Conservation (phyloP, 2,797 vertebrate genomes). For the Morus bassanus region DNA sequence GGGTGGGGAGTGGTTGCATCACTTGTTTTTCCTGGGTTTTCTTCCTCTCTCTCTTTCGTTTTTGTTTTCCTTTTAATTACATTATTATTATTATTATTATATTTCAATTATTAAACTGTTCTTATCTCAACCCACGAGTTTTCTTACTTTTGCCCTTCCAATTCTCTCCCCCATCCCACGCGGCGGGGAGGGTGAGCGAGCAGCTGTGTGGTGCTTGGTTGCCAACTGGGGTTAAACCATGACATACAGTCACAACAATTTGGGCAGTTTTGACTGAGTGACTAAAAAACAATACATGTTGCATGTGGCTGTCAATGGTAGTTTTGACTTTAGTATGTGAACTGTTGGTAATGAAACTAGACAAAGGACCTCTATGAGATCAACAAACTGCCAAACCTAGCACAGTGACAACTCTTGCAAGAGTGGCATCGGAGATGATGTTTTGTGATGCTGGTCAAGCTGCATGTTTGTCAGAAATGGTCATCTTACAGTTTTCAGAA, state of each 20-base stretch:
- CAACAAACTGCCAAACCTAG: neutral
- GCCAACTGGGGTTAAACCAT: too few relatives aligned
- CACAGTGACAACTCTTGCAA: neutral
- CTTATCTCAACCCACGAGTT: too few relatives aligned
- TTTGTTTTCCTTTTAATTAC: too few relatives aligned
- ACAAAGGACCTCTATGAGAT: neutral
- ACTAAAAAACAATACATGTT: neutral
- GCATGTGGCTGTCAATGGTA: neutral
- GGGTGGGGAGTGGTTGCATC: too few relatives aligned
- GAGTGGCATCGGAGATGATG: accelerated
- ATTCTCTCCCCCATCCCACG: too few relatives aligned
- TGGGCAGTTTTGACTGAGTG: neutral
- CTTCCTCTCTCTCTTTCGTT: too few relatives aligned
- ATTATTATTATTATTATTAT: too few relatives aligned
- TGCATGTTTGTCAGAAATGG: neutral
- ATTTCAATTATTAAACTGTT: too few relatives aligned
- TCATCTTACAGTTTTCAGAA: neutral
- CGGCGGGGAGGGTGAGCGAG: too few relatives aligned
- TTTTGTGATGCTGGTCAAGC: neutral
- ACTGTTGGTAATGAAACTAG: neutral
- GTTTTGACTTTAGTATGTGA: neutral
- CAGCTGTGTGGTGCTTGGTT: too few relatives aligned
- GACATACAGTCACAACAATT: neutral
- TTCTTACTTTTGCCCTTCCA: too few relatives aligned
- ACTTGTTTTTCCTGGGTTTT: too few relatives aligned